These are phyloP conservation scores for Brassicogethes aeneus DNA, from an alignment of 2,888 invertebrate genomes.

Conservation along the genomic window DNA sequence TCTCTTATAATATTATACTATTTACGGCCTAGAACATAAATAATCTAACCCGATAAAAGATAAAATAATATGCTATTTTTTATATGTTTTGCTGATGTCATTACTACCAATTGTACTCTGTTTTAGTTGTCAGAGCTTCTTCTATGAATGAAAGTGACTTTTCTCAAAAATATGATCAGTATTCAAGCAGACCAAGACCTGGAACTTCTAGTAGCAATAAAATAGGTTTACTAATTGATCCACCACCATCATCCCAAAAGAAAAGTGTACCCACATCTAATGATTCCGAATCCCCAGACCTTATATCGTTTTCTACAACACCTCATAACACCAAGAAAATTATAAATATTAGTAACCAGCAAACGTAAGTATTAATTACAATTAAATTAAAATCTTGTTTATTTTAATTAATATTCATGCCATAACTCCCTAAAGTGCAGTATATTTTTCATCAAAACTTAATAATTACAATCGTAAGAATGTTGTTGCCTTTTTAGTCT, in stretches of 20 bases:
- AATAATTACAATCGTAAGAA: no score
- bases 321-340: constrained; percentile 48
- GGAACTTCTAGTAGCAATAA: constrained; percentile 45
- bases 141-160: constrained; percentile 38
- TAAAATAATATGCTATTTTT: no score
- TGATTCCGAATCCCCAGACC: constrained; percentile 46
- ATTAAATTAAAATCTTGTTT: no score
- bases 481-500: no score
- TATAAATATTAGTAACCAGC: constrained; percentile 49
- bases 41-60: no score
- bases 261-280: constrained; percentile 42
- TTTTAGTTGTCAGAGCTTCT: constrained; percentile 33
- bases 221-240: constrained; percentile 41
- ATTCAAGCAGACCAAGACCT: constrained; percentile 46
- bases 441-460: no score
- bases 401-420: no score
- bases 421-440: no score
- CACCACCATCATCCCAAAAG: constrained; percentile 36
- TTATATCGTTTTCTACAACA: constrained; percentile 65
- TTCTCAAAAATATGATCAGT: constrained; percentile 31
- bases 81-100: no score
- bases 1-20: no score
- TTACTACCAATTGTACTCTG: no score
- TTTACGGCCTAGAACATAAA: no score
- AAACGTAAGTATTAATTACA: constrained; percentile 38